Evolutionary conservation across 2,797 vertebrate species (phyloP).

Genomic region (Parauchenoglanis ngamensis): DNA sequence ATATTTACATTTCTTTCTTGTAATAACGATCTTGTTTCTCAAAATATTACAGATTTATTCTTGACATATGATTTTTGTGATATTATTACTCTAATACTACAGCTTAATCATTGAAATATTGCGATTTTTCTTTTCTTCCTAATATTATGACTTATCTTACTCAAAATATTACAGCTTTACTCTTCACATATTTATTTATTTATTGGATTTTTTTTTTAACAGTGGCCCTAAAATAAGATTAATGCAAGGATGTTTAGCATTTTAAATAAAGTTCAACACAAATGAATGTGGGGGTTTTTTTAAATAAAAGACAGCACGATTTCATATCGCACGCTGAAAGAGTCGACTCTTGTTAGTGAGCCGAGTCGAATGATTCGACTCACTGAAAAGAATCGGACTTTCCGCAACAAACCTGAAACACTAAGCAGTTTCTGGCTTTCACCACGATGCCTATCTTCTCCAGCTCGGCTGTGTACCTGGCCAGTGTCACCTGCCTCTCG

Average conservation of each 20-base stretch:
- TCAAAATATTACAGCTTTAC: background rate
- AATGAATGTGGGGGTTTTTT: background rate
- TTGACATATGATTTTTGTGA: too few relatives aligned
- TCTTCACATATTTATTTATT: background rate
- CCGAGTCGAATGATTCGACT: background rate
- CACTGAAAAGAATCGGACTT: background rate
- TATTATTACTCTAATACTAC: too few relatives aligned
- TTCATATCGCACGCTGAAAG: background rate
- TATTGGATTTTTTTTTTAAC: background rate
- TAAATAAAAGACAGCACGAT: background rate
- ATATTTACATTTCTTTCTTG: too few relatives aligned
- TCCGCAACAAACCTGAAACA: slow-evolving; percentile 82
- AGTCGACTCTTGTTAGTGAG: background rate
- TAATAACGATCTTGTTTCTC: too few relatives aligned
- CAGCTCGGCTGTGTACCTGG: slow-evolving; percentile 78
- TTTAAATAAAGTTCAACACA: background rate
- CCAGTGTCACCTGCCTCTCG: slow-evolving; percentile 69
- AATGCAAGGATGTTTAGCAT: background rate
- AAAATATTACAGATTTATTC: too few relatives aligned
- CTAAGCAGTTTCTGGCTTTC: slow-evolving; percentile 88
- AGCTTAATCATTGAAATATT: too few relatives aligned
- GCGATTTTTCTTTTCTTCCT: too few relatives aligned
- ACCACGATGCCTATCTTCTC: slow-evolving; percentile 85
- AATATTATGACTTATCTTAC: background rate
- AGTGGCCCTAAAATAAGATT: background rate